A percentile compares a stretch with the other conserved stretches of the same genome.
These are phyloP conservation scores for Phoebastria nigripes DNA, from an alignment of 2,797 vertebrate genomes.

Conservation along the genomic window DNA sequence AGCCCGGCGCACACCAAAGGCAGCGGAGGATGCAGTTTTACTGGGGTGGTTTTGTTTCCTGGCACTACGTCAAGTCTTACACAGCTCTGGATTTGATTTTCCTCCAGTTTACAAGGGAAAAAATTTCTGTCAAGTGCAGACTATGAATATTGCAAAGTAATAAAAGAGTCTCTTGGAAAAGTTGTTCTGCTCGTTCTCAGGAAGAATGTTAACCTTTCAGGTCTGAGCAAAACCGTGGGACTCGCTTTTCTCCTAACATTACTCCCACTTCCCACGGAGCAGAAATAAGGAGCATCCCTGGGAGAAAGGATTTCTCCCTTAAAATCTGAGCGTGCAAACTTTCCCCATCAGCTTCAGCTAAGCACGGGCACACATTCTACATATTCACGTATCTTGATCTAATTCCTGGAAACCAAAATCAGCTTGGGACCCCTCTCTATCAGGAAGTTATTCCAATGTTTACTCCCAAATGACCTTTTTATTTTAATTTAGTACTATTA, in stretches of 20 bases:
- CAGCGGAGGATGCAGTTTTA: fast-evolving
- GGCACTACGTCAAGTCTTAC: background rate
- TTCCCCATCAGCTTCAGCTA: background rate
- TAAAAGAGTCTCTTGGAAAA: background rate
- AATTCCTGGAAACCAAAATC: background rate
- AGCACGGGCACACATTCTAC: background rate
- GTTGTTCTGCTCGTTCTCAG: background rate
- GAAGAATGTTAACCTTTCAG: background rate
- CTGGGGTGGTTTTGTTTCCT: background rate
- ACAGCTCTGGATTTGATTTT: background rate
- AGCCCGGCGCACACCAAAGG: fast-evolving
- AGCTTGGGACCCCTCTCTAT: background rate
- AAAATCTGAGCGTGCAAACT: background rate
- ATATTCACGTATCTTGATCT: background rate
- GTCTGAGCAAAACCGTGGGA: background rate
- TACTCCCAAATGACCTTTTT: background rate
- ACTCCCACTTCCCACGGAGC: background rate
- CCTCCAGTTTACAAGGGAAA: background rate
- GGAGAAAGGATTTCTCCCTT: background rate
- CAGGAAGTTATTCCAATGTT: background rate
- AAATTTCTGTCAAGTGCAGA: background rate
- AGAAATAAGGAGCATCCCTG: background rate
- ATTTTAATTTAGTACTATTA: background rate
- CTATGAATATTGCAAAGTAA: background rate
- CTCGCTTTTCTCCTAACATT: background rate